Evolutionary conservation across 1,140 invertebrate species (phyloP), one percentile per base, ranked within the genome.

Genomic region (Drosophila ercepeae): DNA sequence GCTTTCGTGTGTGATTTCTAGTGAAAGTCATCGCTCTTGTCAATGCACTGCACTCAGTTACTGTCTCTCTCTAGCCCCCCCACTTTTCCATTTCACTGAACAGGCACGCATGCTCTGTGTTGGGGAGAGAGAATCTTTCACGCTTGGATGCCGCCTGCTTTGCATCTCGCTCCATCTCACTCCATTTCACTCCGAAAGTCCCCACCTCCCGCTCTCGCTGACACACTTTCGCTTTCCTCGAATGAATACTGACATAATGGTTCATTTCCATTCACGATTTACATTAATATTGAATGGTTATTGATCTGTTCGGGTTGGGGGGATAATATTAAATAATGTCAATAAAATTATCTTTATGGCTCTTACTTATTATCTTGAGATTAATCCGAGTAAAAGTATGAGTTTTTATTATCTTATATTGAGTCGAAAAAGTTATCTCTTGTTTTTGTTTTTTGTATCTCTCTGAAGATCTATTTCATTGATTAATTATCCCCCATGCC

Each of bases 281-380:
- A 71, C 78, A 86, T 86, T 76, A 86, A 86, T 86, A 64, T 69
- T 82, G 70, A 82, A 78, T 64, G 83, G 82, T 89, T 89, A 86
- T 82, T 71, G 78, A 75, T 86, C 74, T 60, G 44, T 57, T 42
- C 34, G 27, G 27, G 27, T n/a, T n/a, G 27, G 27, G 27, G 8
- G 27, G 8, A 32, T 32, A 9, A 9, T n/a, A 32, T 11, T 32
- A 32, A 32, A 11, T 32, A 32, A 3, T 32, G 29, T 32, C 29
- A 32, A 32, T 32, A 32, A 3, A 32, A 32, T 32, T 32, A 32
- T 32, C 29, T 32, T 32, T 32, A 32, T 32, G 9, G 29, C 29
- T 32, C 21, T 21, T 4, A 21, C 21, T 2, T 2, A 21, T 2
- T 2, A 21, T 2, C 21, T 21, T 4, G 21, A 21, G 21, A 21